These are phyloP conservation scores for Priocnemis perturbator DNA, from an alignment of 2,888 invertebrate genomes.

Conservation along the genomic window DNA sequence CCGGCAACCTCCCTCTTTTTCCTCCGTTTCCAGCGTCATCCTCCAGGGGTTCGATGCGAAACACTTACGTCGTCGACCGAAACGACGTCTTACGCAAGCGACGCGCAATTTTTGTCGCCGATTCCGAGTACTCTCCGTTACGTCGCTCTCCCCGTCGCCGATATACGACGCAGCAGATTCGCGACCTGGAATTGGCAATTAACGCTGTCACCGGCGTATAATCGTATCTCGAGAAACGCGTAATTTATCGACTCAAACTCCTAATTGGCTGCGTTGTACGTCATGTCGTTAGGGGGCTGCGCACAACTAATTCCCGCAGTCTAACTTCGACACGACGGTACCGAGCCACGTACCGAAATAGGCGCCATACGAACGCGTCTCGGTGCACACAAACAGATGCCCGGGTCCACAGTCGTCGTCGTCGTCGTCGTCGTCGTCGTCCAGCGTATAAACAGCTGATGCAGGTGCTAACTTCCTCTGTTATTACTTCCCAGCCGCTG, in stretches of 20 bases:
- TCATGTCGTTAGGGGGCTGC: conserved; percentile 59
- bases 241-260: conserved; percentile 69
- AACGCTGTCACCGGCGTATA: conserved; percentile 66
- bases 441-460: conserved; percentile 54
- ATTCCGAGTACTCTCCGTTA: background rate
- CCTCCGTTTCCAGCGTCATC: too few species aligned
- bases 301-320: conserved; percentile 59
- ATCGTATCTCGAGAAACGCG: conserved; percentile 67
- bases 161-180: conserved; percentile 52
- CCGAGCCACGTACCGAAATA: conserved; percentile 50
- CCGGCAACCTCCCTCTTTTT: too few species aligned
- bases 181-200: conserved; percentile 68
- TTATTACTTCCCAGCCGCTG: conserved; percentile 55
- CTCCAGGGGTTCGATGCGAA: too few species aligned
- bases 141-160: conserved; percentile 37
- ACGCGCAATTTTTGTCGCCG: too few species aligned
- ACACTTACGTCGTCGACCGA: too few species aligned
- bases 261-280: conserved; percentile 68
- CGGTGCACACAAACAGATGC: conserved; percentile 26
- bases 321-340: conserved; percentile 59
- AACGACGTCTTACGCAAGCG: too few species aligned
- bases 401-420: background rate
- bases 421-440: conserved; percentile 12
- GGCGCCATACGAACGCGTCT: conserved; percentile 39
- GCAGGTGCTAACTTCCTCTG: conserved; percentile 50